phyloP scores from a whole-genome alignment of 2,113 vertebrate genomes.

The Phasianus colchicus region DNA sequence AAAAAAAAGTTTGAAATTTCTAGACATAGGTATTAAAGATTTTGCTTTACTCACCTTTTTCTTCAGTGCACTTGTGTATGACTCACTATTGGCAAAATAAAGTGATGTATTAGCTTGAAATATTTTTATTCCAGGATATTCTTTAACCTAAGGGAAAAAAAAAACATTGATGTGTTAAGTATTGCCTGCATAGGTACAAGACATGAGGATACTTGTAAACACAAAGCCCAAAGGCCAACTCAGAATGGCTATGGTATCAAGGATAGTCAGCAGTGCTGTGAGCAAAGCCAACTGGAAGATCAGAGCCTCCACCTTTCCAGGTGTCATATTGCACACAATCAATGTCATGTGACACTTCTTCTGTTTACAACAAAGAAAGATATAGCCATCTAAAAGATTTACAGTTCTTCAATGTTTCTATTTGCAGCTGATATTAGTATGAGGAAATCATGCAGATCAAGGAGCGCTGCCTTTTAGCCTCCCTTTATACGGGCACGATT shows the following conservation, averaged over 20 bases:
- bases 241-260: neutral
- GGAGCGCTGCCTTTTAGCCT: neutral
- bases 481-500: neutral
- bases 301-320: neutral
- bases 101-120: conserved; percentile 93
- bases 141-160: conserved; percentile 76
- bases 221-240: neutral
- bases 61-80: conserved; percentile 87
- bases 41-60: conserved; percentile 86
- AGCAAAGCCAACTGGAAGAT: neutral
- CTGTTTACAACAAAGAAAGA: neutral
- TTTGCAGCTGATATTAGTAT: neutral
- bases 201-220: neutral
- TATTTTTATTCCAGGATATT: conserved; percentile 94
- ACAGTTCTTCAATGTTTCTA: neutral
- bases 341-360: neutral
- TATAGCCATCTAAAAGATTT: neutral
- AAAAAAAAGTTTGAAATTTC: neutral
- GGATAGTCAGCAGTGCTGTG: neutral
- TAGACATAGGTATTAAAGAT: neutral
- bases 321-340: neutral
- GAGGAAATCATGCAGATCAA: neutral
- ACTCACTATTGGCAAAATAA: conserved; percentile 97
- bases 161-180: neutral
- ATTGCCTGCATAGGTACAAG: neutral